phyloP scores from a whole-genome alignment of 2,113 vertebrate genomes.

The Odocoileus hemionus region DNA sequence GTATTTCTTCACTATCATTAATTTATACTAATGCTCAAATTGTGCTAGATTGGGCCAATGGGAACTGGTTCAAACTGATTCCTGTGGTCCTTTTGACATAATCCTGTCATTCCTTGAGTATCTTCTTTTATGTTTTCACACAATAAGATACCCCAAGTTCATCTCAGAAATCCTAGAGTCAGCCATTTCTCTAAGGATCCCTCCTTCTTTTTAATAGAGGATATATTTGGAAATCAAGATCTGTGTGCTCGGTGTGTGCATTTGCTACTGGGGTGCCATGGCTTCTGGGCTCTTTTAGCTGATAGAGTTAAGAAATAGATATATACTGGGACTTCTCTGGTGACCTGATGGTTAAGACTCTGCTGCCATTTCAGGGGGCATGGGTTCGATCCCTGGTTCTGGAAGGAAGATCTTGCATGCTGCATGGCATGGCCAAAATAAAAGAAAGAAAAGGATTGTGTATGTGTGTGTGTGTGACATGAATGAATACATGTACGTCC shows the following conservation, averaged over 20 bases:
- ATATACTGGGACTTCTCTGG: not conserved
- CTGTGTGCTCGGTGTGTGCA: not conserved
- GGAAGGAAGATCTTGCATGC: not conserved
- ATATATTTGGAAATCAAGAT: not conserved
- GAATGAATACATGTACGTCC: not conserved
- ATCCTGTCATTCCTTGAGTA: not conserved
- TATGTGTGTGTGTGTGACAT: not conserved
- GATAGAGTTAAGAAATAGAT: not conserved
- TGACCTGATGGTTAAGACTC: not conserved
- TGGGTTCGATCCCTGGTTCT: not conserved
- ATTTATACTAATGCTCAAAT: not conserved
- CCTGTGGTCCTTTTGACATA: not conserved
- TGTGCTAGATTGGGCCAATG: not conserved
- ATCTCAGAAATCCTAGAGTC: not conserved
- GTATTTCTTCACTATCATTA: not conserved
- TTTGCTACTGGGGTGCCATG: not conserved
- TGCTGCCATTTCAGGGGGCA: not conserved
- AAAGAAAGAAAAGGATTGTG: not conserved
- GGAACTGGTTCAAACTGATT: not conserved
- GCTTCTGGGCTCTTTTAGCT: not conserved
- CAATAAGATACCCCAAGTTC: not conserved
- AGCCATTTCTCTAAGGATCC: not conserved
- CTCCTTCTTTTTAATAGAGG: not conserved
- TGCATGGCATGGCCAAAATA: not conserved
- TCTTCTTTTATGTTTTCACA: not conserved